Percentiles rank a stretch among this genome's conserved stretches.
phyloP scores from a whole-genome alignment of 2,797 vertebrate species.

The Phyllotis vaccarum region DNA sequence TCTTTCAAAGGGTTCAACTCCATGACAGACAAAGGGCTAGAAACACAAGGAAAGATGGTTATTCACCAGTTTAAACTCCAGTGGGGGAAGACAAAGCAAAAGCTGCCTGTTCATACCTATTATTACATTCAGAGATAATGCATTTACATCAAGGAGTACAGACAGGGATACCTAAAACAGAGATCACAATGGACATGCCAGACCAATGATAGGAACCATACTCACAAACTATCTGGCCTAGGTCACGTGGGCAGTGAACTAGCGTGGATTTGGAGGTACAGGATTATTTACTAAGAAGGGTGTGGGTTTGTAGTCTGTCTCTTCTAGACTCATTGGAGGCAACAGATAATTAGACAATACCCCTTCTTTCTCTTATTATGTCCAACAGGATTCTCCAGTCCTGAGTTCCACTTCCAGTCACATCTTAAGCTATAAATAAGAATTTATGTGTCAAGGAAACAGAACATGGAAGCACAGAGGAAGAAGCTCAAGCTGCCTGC shows the following conservation, averaged over 20 bases:
- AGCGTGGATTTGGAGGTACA: background rate
- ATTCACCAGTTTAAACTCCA: background rate
- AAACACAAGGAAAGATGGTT: background rate
- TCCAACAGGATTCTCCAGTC: background rate
- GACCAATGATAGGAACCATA: background rate
- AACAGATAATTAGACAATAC: background rate
- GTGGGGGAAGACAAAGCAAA: background rate
- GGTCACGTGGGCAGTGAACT: background rate
- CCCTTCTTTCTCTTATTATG: background rate
- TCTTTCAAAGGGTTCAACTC: background rate
- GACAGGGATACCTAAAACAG: background rate
- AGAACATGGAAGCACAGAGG: background rate
- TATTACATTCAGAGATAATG: background rate
- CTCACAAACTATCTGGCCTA: background rate
- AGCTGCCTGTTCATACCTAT: background rate
- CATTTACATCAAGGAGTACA: background rate
- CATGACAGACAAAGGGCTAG: background rate
- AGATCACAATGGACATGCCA: background rate
- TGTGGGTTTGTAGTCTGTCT: background rate
- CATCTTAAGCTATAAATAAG: background rate
- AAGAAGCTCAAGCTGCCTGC: background rate
- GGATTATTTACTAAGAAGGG: background rate
- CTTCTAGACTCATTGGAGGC: background rate
- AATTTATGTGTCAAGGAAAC: background rate
- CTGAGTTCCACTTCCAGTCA: background rate